These are phyloP conservation scores for Cerastoderma edule DNA, from an alignment of 2,888 invertebrate genomes.

Conservation along the genomic window DNA sequence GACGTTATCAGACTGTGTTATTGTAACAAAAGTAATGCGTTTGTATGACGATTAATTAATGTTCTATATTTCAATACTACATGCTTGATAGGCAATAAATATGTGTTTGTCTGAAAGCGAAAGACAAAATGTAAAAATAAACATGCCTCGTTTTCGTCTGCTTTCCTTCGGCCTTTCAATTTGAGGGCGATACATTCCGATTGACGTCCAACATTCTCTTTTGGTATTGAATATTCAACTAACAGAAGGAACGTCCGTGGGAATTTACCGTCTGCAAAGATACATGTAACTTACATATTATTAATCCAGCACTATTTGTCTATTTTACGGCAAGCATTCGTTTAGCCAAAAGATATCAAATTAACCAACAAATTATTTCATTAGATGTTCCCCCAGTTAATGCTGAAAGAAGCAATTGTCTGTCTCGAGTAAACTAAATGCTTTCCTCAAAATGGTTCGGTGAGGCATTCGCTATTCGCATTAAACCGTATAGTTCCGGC, in stretches of 20 bases:
- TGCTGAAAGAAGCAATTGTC: background rate
- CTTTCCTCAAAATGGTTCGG: background rate
- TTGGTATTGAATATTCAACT: background rate
- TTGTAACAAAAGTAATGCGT: no score
- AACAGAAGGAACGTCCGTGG: slow-evolving; percentile 1
- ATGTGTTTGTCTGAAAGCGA: no score
- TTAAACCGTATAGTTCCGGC: no score
- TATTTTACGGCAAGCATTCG: no score
- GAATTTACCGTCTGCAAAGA: background rate
- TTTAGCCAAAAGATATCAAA: slow-evolving; percentile 2
- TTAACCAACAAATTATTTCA: background rate
- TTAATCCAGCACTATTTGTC: no score
- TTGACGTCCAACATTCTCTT: background rate
- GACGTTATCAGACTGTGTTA: no score
- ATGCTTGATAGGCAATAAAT: no score
- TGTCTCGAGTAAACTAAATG: background rate
- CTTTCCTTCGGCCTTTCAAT: background rate
- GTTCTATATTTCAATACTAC: no score
- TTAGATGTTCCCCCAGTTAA: background rate
- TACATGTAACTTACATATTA: background rate
- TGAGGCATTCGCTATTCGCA: background rate
- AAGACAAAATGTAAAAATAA: background rate
- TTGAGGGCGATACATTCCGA: slow-evolving; percentile 2
- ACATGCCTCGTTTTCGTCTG: background rate
- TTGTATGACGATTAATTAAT: no score